Evolutionary conservation across 2,888 invertebrate genomes (phyloP), one percentile per base, ranked within the genome.

Genomic region (Amiota minor): DNA sequence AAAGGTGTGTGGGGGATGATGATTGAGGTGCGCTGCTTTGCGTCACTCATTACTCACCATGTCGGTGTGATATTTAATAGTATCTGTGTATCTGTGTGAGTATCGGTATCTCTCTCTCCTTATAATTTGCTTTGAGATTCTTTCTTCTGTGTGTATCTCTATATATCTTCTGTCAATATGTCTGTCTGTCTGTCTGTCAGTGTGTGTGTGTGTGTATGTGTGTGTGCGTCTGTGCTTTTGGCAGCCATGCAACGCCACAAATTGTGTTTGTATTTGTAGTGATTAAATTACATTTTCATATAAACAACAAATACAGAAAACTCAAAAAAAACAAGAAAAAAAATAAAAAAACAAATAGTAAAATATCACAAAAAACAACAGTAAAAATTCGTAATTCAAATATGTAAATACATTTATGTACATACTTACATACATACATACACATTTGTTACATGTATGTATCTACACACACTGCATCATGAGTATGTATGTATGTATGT

Each of bases 1-100:
- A 46, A 35, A 35, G 61, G 23, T 72, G 35, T 73, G 61, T 69
- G 79, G 83, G 79, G 18, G 83, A 86, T 85, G 68, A 23, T 35
- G 35, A 35, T 35, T 68, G 45, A n/a, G 50, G 14, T 70, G 70
- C 23, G 45, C 50, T 70, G 50, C 20, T 62, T 23, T 71, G 59
- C 67, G 68, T 68, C 61, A 59, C 59, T 67, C 20, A 49, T 67
- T 67, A 45, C 46, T 35, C 47, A 64, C 16, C 35, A 35, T 35
- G 6, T 35, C 35, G 35, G 35, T 35, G 35, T 35, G 4, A 3
- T 3, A 23, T 23, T 3, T 23, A n/a, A 9, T 2, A 18, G 56
- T 56, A 56, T 56, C 8, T 56, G 20, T 56, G 20, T 18, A 18
- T 56, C 14, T 56, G 12, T 16, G 16, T n/a, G n/a, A n/a, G n/a